Evolutionary conservation across 2,888 invertebrate genomes (phyloP).

Genomic region (Atethmia centrago): DNA sequence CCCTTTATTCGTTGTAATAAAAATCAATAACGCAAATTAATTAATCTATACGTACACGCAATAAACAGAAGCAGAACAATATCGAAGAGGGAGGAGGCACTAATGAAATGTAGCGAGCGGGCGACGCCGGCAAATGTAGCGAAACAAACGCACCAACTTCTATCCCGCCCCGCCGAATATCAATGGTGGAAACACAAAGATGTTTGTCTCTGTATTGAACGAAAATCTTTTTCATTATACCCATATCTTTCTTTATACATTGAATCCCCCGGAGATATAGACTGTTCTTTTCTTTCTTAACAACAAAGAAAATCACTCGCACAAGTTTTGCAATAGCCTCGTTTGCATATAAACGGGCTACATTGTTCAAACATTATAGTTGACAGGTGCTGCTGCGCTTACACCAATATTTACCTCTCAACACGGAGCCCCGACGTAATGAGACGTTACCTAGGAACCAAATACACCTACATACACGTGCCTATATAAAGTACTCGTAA

Average conservation of each 20-base stretch:
- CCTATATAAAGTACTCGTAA: constrained; percentile 44
- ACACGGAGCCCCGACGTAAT: constrained; percentile 39
- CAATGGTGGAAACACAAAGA: constrained; percentile 73
- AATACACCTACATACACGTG: constrained; percentile 3
- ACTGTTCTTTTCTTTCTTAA: constrained; percentile 49
- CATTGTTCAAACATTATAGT: constrained; percentile 55
- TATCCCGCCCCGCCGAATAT: constrained; percentile 76
- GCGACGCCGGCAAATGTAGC: constrained; percentile 84
- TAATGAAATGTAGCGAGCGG: constrained; percentile 87
- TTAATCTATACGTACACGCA: constrained; percentile 82
- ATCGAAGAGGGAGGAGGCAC: constrained; percentile 78
- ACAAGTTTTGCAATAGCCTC: constrained; percentile 44
- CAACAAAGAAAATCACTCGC: constrained; percentile 45
- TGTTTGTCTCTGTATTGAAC: constrained; percentile 69
- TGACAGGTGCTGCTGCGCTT: constrained; percentile 49
- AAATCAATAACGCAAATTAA: constrained; percentile 83
- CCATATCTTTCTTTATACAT: constrained; percentile 64
- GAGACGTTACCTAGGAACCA: constrained; percentile 46
- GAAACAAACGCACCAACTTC: constrained; percentile 83
- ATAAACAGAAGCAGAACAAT: constrained; percentile 82
- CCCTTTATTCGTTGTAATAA: constrained; percentile 68
- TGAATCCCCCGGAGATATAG: constrained; percentile 52
- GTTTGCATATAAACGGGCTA: constrained; percentile 48
- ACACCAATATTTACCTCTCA: constrained; percentile 50
- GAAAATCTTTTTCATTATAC: constrained; percentile 68